A percentile compares a stretch with the other conserved stretches of the same genome.
These are phyloP conservation scores for Pelochelys cantorii DNA, from an alignment of 2,797 vertebrate genomes.

Conservation along the genomic window DNA sequence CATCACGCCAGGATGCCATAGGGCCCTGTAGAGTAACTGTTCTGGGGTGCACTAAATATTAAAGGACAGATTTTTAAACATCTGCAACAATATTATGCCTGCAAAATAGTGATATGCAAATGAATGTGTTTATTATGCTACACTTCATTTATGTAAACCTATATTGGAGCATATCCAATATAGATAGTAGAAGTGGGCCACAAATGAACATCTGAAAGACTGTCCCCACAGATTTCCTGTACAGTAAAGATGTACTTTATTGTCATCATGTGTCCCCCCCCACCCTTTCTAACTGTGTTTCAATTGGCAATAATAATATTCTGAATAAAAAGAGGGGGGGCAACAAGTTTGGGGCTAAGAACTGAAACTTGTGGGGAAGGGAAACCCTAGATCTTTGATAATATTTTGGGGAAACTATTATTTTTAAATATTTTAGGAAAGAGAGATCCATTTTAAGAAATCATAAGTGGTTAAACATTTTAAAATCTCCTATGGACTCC, in stretches of 20 bases:
- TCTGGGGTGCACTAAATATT: not conserved
- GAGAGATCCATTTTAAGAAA: not conserved
- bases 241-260: not conserved
- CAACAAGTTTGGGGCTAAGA: not conserved
- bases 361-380: not conserved
- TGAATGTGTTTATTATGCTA: not conserved
- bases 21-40: too few relatives aligned
- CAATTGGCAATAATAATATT: not conserved
- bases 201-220: not conserved
- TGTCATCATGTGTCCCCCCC: not conserved
- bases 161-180: not conserved
- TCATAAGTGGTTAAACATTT: not conserved
- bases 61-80: not conserved
- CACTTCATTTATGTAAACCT: not conserved
- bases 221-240: not conserved
- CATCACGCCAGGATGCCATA: not conserved
- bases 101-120: not conserved
- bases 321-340: not conserved
- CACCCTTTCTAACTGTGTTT: not conserved
- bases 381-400: not conserved
- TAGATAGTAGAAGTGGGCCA: not conserved
- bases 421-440: not conserved
- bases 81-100: not conserved
- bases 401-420: not conserved
- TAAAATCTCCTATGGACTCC: not conserved